phyloP scores from a whole-genome alignment of 2,797 vertebrate genomes.

The Bucorvus abyssinicus region DNA sequence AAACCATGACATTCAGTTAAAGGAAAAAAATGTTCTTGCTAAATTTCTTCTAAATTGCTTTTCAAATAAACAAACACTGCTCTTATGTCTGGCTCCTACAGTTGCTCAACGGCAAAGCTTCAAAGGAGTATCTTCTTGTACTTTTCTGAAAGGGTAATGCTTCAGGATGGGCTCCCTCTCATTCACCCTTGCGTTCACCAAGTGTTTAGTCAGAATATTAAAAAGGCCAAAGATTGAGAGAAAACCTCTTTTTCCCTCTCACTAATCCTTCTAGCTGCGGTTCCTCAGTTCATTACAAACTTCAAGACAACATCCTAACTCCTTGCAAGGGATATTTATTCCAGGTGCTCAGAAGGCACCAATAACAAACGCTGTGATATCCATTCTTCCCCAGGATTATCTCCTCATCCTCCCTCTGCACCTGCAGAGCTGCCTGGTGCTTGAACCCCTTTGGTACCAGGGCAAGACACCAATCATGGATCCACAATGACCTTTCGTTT shows the following conservation, averaged over 20 bases:
- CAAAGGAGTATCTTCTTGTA: not conserved
- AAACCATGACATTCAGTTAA: not conserved
- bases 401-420: not conserved
- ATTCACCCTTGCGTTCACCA: not conserved
- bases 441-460: not conserved
- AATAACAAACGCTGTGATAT: accelerated
- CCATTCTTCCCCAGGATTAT: not conserved
- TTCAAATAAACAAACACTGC: not conserved
- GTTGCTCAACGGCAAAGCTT: not conserved
- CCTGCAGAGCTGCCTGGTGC: accelerated
- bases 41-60: not conserved
- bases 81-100: not conserved
- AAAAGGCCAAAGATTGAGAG: not conserved
- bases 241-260: not conserved
- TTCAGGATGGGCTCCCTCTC: not conserved
- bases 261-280: not conserved
- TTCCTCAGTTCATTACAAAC: not conserved
- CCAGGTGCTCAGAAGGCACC: not conserved
- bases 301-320: not conserved
- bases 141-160: not conserved
- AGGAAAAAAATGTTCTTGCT: not conserved
- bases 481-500: not conserved
- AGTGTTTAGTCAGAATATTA: not conserved
- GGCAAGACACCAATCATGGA: not conserved
- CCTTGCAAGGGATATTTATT: not conserved